Evolutionary conservation across 2,888 invertebrate genomes (phyloP).

Genomic region (Temnothorax rugatulus): DNA sequence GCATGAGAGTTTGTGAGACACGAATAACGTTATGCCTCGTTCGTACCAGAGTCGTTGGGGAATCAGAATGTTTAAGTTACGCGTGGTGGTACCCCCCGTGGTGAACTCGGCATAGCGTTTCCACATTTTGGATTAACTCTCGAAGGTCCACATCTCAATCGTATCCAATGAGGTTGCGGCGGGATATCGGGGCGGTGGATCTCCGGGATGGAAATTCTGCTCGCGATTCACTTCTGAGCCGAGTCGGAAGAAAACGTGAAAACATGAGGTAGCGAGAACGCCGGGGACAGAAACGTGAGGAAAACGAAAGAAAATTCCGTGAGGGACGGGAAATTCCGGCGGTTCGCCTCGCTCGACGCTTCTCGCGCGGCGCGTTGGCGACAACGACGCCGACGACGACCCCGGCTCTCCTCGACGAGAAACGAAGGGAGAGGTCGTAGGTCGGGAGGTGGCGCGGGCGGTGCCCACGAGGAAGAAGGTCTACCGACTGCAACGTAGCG

Average conservation of each 20-base stretch:
- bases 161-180: background rate
- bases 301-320: slow-evolving; percentile 9
- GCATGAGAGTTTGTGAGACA: slow-evolving; percentile 27
- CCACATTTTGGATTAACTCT: slow-evolving; percentile 1
- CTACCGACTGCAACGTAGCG: slow-evolving; percentile 77
- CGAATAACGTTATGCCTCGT: background rate
- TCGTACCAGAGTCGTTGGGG: background rate
- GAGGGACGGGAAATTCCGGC: slow-evolving; percentile 59
- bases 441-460: slow-evolving; percentile 57
- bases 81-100: too few relatives aligned
- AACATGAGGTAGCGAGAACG: slow-evolving; percentile 16
- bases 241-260: background rate
- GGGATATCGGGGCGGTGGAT: background rate
- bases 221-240: slow-evolving; percentile 27
- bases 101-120: background rate
- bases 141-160: slow-evolving; percentile 28
- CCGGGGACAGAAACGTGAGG: background rate
- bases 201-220: background rate
- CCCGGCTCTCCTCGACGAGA: background rate
- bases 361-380: slow-evolving; percentile 53
- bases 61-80: background rate
- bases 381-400: slow-evolving; percentile 30
- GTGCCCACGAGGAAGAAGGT: slow-evolving; percentile 63
- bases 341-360: slow-evolving; percentile 67
- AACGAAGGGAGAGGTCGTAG: slow-evolving; percentile 42